phyloP scores from a whole-genome alignment of 2,797 vertebrate genomes.

The Arctocebus calabarensis region DNA sequence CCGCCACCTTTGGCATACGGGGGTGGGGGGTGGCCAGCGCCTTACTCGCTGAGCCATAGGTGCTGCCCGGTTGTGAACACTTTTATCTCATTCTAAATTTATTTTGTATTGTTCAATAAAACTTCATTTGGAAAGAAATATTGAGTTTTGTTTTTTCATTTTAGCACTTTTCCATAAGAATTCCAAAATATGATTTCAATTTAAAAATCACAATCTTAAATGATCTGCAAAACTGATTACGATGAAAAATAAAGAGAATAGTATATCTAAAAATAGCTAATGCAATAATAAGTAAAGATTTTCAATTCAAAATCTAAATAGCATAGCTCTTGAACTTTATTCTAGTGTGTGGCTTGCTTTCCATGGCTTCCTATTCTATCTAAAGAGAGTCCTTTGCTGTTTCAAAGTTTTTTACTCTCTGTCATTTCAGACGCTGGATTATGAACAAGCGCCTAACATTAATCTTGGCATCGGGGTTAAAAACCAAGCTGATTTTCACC shows the following conservation, averaged over 20 bases:
- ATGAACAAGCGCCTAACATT: constrained; percentile 90
- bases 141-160: background rate
- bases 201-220: background rate
- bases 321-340: background rate
- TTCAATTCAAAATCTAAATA: background rate
- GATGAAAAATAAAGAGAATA: background rate
- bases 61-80: background rate
- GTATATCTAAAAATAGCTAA: background rate
- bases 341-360: background rate
- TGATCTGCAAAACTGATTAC: background rate
- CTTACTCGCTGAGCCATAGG: no score
- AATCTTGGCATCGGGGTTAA: constrained; percentile 89
- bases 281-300: background rate
- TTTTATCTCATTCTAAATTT: constrained; percentile 45
- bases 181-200: background rate
- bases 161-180: constrained; percentile 16
- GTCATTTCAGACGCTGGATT: constrained; percentile 90
- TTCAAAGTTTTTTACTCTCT: constrained; percentile 71
- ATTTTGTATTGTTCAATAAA: constrained; percentile 44
- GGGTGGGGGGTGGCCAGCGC: no score
- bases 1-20: no score
- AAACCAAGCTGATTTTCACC: constrained; percentile 89
- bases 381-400: background rate
- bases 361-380: background rate
- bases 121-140: constrained; percentile 1